Percentiles rank a stretch among this genome's conserved stretches.
phyloP scores from a whole-genome alignment of 2,888 invertebrate genomes.

The Netelia virgata region DNA sequence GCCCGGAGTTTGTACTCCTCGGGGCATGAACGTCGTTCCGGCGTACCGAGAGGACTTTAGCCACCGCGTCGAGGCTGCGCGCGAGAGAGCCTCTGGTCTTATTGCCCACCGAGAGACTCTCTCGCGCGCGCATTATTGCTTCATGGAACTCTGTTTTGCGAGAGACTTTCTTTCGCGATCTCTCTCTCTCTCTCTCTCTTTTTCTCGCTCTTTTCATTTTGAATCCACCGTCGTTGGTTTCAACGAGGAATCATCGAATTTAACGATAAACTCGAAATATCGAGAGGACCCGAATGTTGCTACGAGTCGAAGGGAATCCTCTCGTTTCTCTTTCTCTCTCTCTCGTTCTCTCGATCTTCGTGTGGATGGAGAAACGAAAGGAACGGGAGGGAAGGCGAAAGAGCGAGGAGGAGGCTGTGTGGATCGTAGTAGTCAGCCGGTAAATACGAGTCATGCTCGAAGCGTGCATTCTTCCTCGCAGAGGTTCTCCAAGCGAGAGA shows the following conservation, averaged over 20 bases:
- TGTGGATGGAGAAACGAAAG: background rate
- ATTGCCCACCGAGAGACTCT: conserved; percentile 40
- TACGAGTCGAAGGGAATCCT: no score
- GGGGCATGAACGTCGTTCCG: conserved; percentile 62
- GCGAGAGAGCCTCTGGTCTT: conserved; percentile 31
- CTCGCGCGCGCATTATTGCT: conserved; percentile 27
- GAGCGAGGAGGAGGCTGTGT: background rate
- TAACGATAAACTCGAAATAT: no score
- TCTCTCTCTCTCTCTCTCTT: no score
- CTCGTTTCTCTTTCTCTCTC: no score
- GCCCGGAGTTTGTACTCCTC: conserved; percentile 47
- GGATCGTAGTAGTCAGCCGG: conserved; percentile 66
- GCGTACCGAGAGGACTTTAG: conserved; percentile 58
- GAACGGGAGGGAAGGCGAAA: conserved; percentile 66
- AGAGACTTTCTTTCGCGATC: background rate
- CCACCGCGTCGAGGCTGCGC: conserved; percentile 33
- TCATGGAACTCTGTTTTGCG: background rate
- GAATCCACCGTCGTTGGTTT: no score
- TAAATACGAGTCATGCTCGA: conserved; percentile 80
- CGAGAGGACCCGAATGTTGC: no score
- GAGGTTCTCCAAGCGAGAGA: conserved; percentile 75
- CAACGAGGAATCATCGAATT: no score
- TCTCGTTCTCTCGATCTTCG: no score
- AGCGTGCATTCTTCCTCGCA: conserved; percentile 78
- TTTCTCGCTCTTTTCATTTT: no score